Percentiles rank a stretch among this genome's conserved stretches.
Evolutionary conservation across 2,113 vertebrate genomes (phyloP).

Genomic region (Limanda limanda): DNA sequence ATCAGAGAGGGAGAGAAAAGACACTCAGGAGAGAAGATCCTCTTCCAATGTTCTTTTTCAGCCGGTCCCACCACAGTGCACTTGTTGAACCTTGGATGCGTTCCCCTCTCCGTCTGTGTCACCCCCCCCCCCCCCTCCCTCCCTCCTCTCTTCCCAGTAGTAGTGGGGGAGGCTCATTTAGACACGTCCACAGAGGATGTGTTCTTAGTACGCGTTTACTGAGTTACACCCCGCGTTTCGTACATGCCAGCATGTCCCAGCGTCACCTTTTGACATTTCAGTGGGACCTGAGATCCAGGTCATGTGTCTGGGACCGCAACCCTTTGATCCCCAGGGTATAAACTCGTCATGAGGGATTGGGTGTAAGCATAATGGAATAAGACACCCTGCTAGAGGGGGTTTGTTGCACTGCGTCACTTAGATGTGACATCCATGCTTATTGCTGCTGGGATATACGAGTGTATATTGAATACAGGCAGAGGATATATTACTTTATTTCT

Average conservation of each 20-base stretch:
- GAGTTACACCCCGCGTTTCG: slow-evolving; percentile 51
- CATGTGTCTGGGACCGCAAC: slow-evolving; percentile 70
- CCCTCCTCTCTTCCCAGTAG: slow-evolving; percentile 16
- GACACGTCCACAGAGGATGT: slow-evolving; percentile 60
- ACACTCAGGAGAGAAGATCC: background rate
- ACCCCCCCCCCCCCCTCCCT: background rate
- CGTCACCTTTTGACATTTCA: slow-evolving; percentile 80
- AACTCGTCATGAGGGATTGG: slow-evolving; percentile 63
- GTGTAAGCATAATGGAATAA: slow-evolving; percentile 72
- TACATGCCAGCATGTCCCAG: slow-evolving; percentile 55
- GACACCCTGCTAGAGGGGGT: slow-evolving; percentile 64
- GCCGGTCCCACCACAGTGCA: slow-evolving; percentile 27
- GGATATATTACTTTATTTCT: slow-evolving; percentile 51
- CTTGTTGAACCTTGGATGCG: slow-evolving; percentile 51
- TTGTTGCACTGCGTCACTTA: slow-evolving; percentile 34
- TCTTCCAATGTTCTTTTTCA: slow-evolving; percentile 15
- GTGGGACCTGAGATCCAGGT: slow-evolving; percentile 67
- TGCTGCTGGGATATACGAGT: slow-evolving; percentile 34
- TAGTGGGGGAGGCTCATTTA: slow-evolving; percentile 47
- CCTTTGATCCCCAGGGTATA: slow-evolving; percentile 69
- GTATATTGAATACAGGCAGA: slow-evolving; percentile 61
- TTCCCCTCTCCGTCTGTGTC: background rate
- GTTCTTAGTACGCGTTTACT: slow-evolving; percentile 70
- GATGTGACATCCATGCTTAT: slow-evolving; percentile 53
- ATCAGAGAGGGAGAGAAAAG: background rate